Percentiles rank a stretch among this genome's conserved stretches.
Evolutionary conservation across 2,888 invertebrate species (phyloP).

Genomic region (Neelides folsomi): DNA sequence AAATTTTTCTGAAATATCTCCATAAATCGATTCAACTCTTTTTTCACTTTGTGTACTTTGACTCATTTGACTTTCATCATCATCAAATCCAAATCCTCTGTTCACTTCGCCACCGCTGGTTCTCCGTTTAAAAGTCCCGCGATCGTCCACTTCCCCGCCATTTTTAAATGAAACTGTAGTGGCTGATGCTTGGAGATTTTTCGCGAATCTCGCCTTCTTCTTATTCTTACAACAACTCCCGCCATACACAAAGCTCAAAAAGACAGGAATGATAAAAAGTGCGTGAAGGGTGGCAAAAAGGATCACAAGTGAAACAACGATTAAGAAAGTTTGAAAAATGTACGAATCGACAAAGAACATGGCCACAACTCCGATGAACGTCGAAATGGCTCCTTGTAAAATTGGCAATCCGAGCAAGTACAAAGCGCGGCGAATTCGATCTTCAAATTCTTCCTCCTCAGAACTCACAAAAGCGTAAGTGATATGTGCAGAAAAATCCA

Average conservation of each 20-base stretch:
- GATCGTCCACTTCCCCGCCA: too few relatives aligned
- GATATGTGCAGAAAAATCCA: conserved; percentile 88
- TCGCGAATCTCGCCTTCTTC: too few relatives aligned
- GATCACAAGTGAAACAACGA: conserved; percentile 5
- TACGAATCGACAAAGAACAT: conserved; percentile 39
- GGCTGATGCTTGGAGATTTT: too few relatives aligned
- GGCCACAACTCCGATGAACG: conserved; percentile 57
- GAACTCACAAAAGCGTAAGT: conserved; percentile 89
- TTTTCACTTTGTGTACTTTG: too few relatives aligned
- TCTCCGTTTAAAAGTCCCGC: too few relatives aligned
- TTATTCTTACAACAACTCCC: too few relatives aligned
- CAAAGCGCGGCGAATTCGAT: conserved; percentile 66
- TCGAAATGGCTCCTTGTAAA: conserved; percentile 77
- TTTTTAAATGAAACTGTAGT: too few relatives aligned
- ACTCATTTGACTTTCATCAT: too few relatives aligned
- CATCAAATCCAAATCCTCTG: too few relatives aligned
- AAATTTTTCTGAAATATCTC: too few relatives aligned
- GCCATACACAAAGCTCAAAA: not conserved
- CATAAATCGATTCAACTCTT: too few relatives aligned
- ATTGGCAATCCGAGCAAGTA: conserved; percentile 80
- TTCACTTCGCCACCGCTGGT: too few relatives aligned
- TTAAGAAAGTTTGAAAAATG: conserved; percentile 34
- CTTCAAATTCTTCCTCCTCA: conserved; percentile 58
- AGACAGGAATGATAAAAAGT: conserved; percentile 5
- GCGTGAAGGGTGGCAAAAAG: conserved; percentile 3